Evolutionary conservation across 2,797 vertebrate genomes (phyloP).

Genomic region (Furcifer pardalis): DNA sequence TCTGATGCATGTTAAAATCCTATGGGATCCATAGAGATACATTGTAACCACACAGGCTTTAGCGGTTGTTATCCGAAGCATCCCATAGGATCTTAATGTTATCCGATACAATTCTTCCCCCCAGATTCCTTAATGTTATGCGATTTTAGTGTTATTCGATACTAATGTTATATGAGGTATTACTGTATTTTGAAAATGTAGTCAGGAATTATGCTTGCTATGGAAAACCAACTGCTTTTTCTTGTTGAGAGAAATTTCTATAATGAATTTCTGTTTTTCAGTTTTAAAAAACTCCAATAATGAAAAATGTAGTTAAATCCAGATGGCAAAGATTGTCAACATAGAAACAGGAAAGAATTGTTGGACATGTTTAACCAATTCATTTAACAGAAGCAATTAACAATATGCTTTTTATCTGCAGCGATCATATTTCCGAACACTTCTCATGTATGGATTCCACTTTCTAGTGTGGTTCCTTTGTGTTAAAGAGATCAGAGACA

Average conservation of each 20-base stretch:
- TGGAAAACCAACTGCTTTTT: not conserved
- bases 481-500: slow-evolving; percentile 91
- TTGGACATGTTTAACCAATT: not conserved
- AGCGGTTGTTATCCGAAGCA: no score
- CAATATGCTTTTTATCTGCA: slow-evolving; percentile 70
- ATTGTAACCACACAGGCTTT: no score
- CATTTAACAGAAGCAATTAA: slow-evolving; percentile 38
- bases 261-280: not conserved
- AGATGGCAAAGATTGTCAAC: not conserved
- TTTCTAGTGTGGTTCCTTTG: slow-evolving; percentile 98
- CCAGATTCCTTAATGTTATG: no score
- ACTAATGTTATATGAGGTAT: no score
- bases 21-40: no score
- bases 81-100: no score
- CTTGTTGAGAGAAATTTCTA: no score
- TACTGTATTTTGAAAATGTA: no score
- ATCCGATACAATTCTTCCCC: no score
- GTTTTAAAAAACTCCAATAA: not conserved
- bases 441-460: slow-evolving; percentile 98
- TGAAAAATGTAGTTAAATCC: not conserved
- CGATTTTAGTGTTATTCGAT: no score
- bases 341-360: not conserved
- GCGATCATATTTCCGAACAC: slow-evolving; percentile 92
- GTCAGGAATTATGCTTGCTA: not conserved
- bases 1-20: no score